Evolutionary conservation across 2,797 vertebrate genomes (phyloP), one percentile per base, ranked within the genome.

Genomic region (Sebastes itinus): DNA sequence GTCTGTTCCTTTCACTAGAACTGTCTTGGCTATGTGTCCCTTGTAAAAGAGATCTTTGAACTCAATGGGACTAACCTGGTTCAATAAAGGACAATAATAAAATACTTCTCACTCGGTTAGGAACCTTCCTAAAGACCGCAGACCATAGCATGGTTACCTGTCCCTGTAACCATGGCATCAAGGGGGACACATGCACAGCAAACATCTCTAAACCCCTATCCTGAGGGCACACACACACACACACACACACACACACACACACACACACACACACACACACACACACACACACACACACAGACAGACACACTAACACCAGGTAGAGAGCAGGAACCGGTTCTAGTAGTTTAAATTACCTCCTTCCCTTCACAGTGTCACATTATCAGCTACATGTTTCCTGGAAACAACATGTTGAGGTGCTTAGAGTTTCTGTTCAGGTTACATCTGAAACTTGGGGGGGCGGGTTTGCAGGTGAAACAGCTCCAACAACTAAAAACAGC

Each of bases 311-410:
- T 0, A 4, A 30, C 35, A 35, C 46, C 9, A 64, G 22, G 22
- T n/a, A 62, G 7, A 23, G 62, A 18, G 9, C 23, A n/a, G 18
- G 71, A 87, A 85, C 87, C 83, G 69, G 87, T 90, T 87, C 56
- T n/a, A 46, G 20, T 49, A 9, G 5, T 35, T 2, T 55, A 20
- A 75, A 61, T 66, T 3, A 22, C 7, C 18, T 27, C n/a, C 72
- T 5, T 74, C 13, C 35, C 35, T 38, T 38, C n/a, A 22, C 11
- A 16, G 22, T 22, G 27, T 67, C 71, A 46, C 27, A 8, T 56
- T 3, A 38, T 42, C 14, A 14, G 4, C 38, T 12, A 0, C 30
- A 14, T 13, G 60, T 61, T 61, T 33, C 23, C 38, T 56, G 28
- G 65, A 59, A 49, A 46, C 68, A 71, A 6, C 61, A 9, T 10